Evolutionary conservation across 2,888 invertebrate genomes (phyloP), one percentile per base, ranked within the genome.

Genomic region (Cheilosia vernalis): DNA sequence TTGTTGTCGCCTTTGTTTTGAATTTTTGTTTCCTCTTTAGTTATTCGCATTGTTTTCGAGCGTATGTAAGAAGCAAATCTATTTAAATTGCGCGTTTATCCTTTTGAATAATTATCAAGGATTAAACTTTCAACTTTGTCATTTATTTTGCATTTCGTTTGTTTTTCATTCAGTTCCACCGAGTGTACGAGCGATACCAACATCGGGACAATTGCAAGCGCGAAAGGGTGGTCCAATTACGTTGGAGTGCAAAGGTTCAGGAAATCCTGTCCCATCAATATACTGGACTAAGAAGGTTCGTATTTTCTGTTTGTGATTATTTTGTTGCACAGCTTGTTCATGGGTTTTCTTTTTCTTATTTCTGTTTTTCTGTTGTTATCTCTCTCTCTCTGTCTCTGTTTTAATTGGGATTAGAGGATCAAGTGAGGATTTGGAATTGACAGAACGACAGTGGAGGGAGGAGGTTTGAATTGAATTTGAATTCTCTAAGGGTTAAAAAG

Each of bases 231-330:
- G 95, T 13, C 94, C 95, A 0, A 94, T 95, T 1, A 95, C 95
- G 49, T 91, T 95, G 72, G 95, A 95, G 90, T 95, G 95, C 89
- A 92, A 95, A 81, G 95, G 95, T 0, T 94, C 95, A 0, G 95
- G 95, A 15, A 95, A 95, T 91, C 95, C 95, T 0, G 95, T 95
- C 37, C 95, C 95, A 0, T 94, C 93, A 24, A 95, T 95, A 84
- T 93, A 93, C n/a, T 95, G 95, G 95, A 92, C 92, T 61, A 92
- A 92, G 89, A 92, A 92, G 91, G 92, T 92, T 86, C 72, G 87
- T 81, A 21, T 56, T 58, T 58, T 60, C 47, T 78, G 58, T 60
- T 70, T 19, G 44, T 60, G 24, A n/a, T 60, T 21, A 33, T 49
- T 51, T 74, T 51, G 9, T 44, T 49, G 51, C 56, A 70, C 40